phyloP scores from a whole-genome alignment of 1,140 invertebrate species.

The Bombyx mandarina region DNA sequence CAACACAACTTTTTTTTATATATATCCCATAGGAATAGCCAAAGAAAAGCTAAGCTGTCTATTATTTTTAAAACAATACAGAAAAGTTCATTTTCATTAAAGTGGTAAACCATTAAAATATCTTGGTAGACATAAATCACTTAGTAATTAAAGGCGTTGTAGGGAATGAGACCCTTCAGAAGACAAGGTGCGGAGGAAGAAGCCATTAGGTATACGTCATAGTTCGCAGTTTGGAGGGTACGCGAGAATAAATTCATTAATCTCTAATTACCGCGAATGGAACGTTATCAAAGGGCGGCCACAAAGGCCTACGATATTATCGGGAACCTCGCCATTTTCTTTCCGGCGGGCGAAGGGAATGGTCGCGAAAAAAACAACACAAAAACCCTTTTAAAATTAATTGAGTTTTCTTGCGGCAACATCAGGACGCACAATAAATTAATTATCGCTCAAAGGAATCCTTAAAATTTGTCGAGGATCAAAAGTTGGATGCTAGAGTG shows the following conservation, averaged over 20 bases:
- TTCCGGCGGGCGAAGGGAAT: slow-evolving; percentile 28
- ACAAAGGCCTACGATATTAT: slow-evolving; percentile 47
- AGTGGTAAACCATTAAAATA: too few species aligned
- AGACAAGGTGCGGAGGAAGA: too few species aligned
- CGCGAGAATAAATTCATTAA: slow-evolving; percentile 34
- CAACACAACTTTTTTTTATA: too few species aligned
- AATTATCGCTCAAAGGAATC: slow-evolving; percentile 69
- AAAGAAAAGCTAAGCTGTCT: too few species aligned
- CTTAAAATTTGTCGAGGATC: slow-evolving; percentile 68
- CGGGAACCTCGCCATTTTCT: slow-evolving; percentile 49
- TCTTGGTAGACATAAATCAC: too few species aligned
- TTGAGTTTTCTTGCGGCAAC: slow-evolving; percentile 70
- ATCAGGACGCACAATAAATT: slow-evolving; percentile 66
- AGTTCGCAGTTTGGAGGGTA: background rate
- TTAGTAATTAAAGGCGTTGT: too few species aligned
- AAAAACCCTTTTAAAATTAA: slow-evolving; percentile 72
- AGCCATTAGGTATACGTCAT: too few species aligned
- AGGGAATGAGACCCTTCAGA: too few species aligned
- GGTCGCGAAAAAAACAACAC: slow-evolving; percentile 62
- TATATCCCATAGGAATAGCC: too few species aligned
- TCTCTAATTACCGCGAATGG: slow-evolving; percentile 50
- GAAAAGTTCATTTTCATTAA: too few species aligned
- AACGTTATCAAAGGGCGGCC: slow-evolving; percentile 34
- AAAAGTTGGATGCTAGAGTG: slow-evolving; percentile 51
- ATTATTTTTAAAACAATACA: too few species aligned